phyloP scores from a whole-genome alignment of 2,113 vertebrate species.

The Tenebrosternarchus preto region DNA sequence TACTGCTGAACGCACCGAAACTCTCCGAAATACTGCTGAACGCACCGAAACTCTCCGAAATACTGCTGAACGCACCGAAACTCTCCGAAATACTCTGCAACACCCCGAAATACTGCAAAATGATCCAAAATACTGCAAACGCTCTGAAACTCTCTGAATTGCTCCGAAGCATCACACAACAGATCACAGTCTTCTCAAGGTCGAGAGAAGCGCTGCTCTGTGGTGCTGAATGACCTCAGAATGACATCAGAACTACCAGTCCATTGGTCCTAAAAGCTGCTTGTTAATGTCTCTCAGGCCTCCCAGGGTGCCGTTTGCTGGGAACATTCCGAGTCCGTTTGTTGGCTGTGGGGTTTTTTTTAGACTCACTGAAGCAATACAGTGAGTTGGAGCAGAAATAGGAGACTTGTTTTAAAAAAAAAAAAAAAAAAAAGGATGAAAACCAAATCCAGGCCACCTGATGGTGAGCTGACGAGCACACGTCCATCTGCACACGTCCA shows the following conservation, averaged over 20 bases:
- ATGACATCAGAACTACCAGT: not conserved
- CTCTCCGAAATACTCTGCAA: not conserved
- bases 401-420: not conserved
- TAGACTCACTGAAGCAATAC: not conserved
- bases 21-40: not conserved
- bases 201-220: not conserved
- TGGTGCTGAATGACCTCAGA: not conserved
- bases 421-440: not conserved
- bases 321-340: too few relatives aligned
- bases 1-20: too few relatives aligned
- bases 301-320: too few relatives aligned
- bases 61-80: too few relatives aligned
- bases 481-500: not conserved
- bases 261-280: not conserved
- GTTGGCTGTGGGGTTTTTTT: not conserved
- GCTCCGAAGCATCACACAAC: too few relatives aligned
- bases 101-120: too few relatives aligned
- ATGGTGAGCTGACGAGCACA: not conserved
- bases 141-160: too few relatives aligned
- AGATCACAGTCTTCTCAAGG: too few relatives aligned
- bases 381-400: not conserved
- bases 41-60: too few relatives aligned
- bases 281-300: not conserved
- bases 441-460: conserved; percentile 3
- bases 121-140: too few relatives aligned